Conservation (phyloP, 2,113 vertebrate species). For the Mus pahari region DNA sequence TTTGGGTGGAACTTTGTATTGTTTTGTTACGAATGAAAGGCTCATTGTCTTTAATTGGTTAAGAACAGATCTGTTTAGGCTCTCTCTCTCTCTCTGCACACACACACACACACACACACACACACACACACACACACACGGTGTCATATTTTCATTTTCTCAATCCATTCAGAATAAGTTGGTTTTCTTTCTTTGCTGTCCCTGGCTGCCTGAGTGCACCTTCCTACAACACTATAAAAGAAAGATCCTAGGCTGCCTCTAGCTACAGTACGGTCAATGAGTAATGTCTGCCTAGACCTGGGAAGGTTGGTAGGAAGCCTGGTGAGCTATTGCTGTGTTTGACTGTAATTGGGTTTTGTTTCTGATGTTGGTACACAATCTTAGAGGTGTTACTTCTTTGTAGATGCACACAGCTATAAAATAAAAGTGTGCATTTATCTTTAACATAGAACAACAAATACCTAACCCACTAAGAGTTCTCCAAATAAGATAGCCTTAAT, state of each 20-base stretch:
- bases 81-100: too few relatives aligned
- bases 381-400: constrained; percentile 11
- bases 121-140: background rate
- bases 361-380: background rate
- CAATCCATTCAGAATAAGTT: background rate
- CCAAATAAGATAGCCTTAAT: background rate
- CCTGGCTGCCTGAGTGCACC: background rate
- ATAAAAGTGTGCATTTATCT: background rate
- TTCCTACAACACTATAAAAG: background rate
- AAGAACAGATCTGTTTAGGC: background rate
- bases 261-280: background rate
- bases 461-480: background rate
- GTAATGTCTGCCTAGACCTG: background rate
- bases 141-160: background rate
- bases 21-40: background rate
- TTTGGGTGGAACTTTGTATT: background rate
- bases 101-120: background rate
- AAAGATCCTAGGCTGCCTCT: background rate
- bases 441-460: background rate
- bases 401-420: constrained; percentile 14
- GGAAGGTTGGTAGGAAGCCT: background rate
- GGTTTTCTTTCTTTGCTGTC: background rate
- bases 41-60: constrained; percentile 27
- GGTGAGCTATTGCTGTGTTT: background rate
- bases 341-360: constrained; percentile 31